phyloP scores from a whole-genome alignment of 2,888 invertebrate genomes.

The Chloromyia formosa region DNA sequence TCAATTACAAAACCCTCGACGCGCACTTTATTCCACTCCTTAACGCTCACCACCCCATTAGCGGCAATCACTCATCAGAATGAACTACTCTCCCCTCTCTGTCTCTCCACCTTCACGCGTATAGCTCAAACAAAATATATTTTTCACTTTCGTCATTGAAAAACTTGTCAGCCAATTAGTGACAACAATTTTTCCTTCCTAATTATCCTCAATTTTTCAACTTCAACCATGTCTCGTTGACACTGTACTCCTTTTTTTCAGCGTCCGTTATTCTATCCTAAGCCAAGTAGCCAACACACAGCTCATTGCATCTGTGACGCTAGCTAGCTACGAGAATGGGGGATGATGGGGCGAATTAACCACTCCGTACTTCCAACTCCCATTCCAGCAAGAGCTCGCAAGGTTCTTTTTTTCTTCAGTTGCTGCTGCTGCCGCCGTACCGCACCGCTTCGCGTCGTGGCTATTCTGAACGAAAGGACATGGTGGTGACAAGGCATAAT shows the following conservation, averaged over 20 bases:
- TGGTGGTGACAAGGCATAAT: slow-evolving; percentile 48
- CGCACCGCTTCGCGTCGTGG: slow-evolving; percentile 25
- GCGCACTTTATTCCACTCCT: neutral
- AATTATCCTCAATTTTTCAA: slow-evolving; percentile 47
- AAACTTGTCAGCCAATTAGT: slow-evolving; percentile 46
- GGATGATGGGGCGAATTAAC: neutral
- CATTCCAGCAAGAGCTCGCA: neutral
- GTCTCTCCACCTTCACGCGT: no score
- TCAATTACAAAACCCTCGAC: neutral
- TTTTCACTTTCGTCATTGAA: slow-evolving; percentile 15
- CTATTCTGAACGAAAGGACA: slow-evolving; percentile 43
- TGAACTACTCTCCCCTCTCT: neutral
- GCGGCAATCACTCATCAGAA: neutral
- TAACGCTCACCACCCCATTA: slow-evolving; percentile 7
- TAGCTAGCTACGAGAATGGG: no score
- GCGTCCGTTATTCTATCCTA: no score
- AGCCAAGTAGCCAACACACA: no score
- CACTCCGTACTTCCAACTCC: neutral
- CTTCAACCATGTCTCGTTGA: slow-evolving; percentile 9
- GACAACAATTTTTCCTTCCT: slow-evolving; percentile 46
- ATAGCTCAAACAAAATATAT: no score
- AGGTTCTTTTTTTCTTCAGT: neutral
- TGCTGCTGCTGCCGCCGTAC: neutral
- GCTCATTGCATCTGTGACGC: no score
- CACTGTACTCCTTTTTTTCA: neutral